These are phyloP conservation scores for Crocidura indochinensis DNA, from an alignment of 2,797 vertebrate species.

Conservation along the genomic window DNA sequence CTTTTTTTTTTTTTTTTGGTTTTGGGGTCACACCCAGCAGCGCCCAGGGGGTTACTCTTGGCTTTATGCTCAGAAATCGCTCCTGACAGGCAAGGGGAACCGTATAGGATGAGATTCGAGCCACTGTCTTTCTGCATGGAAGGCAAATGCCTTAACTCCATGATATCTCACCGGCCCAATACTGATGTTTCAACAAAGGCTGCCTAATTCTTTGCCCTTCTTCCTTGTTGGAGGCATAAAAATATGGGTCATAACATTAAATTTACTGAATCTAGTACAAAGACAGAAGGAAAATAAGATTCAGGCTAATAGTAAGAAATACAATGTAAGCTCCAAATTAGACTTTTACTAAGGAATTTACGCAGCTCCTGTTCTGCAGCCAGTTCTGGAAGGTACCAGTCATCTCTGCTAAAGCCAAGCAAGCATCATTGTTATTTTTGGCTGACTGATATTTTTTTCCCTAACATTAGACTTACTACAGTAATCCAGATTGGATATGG, in stretches of 20 bases:
- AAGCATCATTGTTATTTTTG: constrained; percentile 46
- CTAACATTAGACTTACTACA: constrained; percentile 18
- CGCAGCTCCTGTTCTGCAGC: not conserved
- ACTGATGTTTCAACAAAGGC: not conserved
- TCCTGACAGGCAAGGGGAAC: too few relatives aligned
- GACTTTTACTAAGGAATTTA: not conserved
- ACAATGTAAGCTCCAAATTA: constrained; percentile 39
- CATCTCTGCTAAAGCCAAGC: not conserved
- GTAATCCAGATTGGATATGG: constrained; percentile 67
- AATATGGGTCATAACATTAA: constrained; percentile 62
- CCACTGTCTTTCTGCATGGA: too few relatives aligned
- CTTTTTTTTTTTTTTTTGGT: too few relatives aligned
- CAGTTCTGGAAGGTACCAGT: not conserved
- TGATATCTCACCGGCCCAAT: too few relatives aligned
- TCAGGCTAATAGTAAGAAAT: constrained; percentile 10
- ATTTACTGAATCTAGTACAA: constrained; percentile 22
- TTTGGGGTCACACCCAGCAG: too few relatives aligned
- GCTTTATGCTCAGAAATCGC: too few relatives aligned
- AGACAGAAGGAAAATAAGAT: constrained; percentile 25
- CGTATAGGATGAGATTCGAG: too few relatives aligned
- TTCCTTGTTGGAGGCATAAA: constrained; percentile 13
- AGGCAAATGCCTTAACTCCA: too few relatives aligned
- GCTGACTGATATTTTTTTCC: constrained; percentile 38
- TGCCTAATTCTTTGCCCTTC: not conserved
- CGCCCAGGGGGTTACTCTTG: too few relatives aligned